Evolutionary conservation across 2,113 vertebrate species (phyloP), one percentile per base, ranked within the genome.

Genomic region (Macrotis lagotis): DNA sequence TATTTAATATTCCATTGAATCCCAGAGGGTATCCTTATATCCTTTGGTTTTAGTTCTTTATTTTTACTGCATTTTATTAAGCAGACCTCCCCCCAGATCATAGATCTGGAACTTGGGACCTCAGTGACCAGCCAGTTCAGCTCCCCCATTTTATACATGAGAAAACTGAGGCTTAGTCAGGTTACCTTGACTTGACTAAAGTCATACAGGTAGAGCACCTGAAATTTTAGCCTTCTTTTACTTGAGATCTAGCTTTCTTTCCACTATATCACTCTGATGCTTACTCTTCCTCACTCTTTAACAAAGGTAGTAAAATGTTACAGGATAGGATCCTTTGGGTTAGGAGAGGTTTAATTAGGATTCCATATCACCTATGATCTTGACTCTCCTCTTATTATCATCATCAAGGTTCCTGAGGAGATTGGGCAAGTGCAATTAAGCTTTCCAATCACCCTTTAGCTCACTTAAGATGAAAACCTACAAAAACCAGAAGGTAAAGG

Each of bases 251-350:
- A 83, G 37, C 19, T 83, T 83, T 83, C 19, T 24, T 22, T 44
- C 66, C n/a, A 83, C 19, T 83, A 5, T 66, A 66, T 16, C 37
- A 74, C 37, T 31, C 28, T 31, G 8, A n/a, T 16, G 6, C 31
- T 22, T 3, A 24, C 4, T 92, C 48, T 94, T 66, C n/a, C 47
- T 93, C 91, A 96, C 92, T 44, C 50, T 96, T 0, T 0, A 96
- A 96, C 55, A 50, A 89, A 94, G 96, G 98, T 96, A 98, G 66
- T 93, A 97, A 98, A 97, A 96, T 97, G 96, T 99, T 98, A 98
- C 90, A 95, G 66, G 94, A 53, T 48, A 92, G 97, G 97, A 98
- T 97, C 95, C 98, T 96, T 98, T 98, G 98, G 97, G 96, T 96
- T 8, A 47, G 66, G 93, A 97, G 94, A 91, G 96, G 97, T 91